Conservation (phyloP, 2,888 invertebrate species). For the Drosophila nigritarsus region DNA sequence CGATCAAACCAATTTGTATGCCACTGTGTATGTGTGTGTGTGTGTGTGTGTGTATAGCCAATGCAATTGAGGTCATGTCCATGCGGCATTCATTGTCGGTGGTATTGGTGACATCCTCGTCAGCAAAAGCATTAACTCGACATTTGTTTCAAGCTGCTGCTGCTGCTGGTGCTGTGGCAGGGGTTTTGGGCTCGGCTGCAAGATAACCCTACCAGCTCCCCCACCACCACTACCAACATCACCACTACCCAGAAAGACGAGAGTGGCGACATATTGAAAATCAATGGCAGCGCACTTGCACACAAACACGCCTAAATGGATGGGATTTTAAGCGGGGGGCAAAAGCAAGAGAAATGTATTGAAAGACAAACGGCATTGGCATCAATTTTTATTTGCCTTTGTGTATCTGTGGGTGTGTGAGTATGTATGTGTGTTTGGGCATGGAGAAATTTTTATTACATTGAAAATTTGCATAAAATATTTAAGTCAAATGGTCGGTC, state of each 20-base stretch:
- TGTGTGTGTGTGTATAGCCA: constrained; percentile 41
- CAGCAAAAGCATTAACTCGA: constrained; percentile 76
- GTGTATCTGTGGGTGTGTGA: constrained; percentile 17
- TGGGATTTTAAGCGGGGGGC: not conserved
- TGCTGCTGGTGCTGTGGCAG: not conserved
- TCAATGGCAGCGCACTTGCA: constrained; percentile 61
- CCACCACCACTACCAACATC: not conserved
- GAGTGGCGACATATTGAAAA: constrained; percentile 80
- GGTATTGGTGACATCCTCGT: constrained; percentile 48
- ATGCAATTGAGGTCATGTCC: constrained; percentile 81
- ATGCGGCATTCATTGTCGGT: constrained; percentile 77
- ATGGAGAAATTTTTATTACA: constrained; percentile 75
- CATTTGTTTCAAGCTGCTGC: constrained; percentile 71
- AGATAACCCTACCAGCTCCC: constrained; percentile 29
- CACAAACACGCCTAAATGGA: constrained; percentile 41
- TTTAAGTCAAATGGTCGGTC: constrained; percentile 70
- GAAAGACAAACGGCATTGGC: constrained; percentile 79
- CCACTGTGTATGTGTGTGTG: constrained; percentile 3
- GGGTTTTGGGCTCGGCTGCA: not conserved
- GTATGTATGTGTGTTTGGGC: constrained; percentile 33
- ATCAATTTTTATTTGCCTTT: constrained; percentile 73
- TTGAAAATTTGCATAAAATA: constrained; percentile 82
- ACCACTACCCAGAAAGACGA: constrained; percentile 31
- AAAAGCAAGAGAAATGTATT: constrained; percentile 52
- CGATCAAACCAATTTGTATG: constrained; percentile 73